Evolutionary conservation across 2,888 invertebrate species (phyloP).

Genomic region (Galerucella nymphaeae): DNA sequence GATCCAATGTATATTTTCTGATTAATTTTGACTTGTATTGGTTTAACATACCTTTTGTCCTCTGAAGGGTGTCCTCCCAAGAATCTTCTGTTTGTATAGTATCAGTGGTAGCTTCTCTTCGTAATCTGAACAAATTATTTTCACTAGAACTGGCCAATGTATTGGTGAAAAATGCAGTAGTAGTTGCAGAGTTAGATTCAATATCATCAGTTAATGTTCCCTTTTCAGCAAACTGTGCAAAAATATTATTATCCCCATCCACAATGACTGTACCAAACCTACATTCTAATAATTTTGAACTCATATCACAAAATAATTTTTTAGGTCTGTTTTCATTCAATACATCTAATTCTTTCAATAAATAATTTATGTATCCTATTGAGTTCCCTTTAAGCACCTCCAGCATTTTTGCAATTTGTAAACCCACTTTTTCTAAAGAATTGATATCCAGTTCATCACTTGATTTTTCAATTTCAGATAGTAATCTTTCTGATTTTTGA

Average conservation of each 20-base stretch:
- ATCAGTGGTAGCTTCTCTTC: conserved; percentile 13
- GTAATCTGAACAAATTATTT: conserved; percentile 15
- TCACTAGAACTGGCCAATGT: not conserved
- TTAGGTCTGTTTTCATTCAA: conserved; percentile 16
- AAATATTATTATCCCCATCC: not conserved
- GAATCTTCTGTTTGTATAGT: conserved; percentile 27
- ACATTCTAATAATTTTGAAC: conserved; percentile 25
- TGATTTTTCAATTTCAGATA: conserved; percentile 2
- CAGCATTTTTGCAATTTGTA: conserved; percentile 25
- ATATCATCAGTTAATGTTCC: conserved; percentile 7
- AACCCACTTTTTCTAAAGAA: conserved; percentile 22
- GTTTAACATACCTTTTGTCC: conserved; percentile 18
- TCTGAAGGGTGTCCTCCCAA: conserved; percentile 27
- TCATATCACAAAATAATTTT: conserved; percentile 24
- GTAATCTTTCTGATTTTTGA: conserved; percentile 2
- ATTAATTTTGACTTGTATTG: too few relatives aligned
- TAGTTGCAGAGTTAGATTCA: not conserved
- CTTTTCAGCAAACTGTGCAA: conserved; percentile 2
- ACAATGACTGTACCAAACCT: conserved; percentile 1
- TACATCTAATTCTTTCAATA: conserved; percentile 17
- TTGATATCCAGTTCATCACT: not conserved
- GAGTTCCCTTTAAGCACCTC: conserved; percentile 22
- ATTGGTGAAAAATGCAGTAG: too few relatives aligned
- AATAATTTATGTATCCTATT: conserved; percentile 12
- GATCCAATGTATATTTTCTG: too few relatives aligned